Evolutionary conservation across 2,113 vertebrate genomes (phyloP), one percentile per base, ranked within the genome.

Genomic region (Meleagris gallopavo): DNA sequence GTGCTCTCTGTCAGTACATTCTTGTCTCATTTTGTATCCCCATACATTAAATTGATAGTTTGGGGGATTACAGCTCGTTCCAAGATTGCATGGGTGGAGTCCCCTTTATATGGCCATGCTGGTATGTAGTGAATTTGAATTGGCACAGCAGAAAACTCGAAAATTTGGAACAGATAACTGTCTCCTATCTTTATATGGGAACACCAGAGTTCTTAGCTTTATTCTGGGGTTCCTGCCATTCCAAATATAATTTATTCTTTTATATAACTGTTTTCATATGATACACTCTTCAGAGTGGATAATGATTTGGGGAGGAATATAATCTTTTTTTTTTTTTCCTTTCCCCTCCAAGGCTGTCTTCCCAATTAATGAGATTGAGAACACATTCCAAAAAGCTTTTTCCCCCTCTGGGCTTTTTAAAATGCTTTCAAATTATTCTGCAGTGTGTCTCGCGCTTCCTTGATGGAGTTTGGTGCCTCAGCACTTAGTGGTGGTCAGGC

Each of bases 111-210:
- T 91, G 94, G 93, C 86, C 88, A 76, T 84, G 90, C 84, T 96
- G 97, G 95, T 97, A 97, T 97, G 97, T 54, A 76, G 84, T 97
- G 97, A 96, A 97, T 97, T 97, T 91, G 84, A 97, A 96, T 86
- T 97, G 97, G 97, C 96, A 4, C 94, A 85, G 87, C 62, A 93
- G 83, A 94, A 97, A 96, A 96, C 95, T 96, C 46, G 93, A 91
- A 97, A 96, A 97, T 97, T 97, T 97, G 97, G 97, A 97, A 97
- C 97, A 97, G 97, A 97, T 97, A 97, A 72, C 94, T 96, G 95
- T 97, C 96, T 97, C 96, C 95, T 97, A 97, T 97, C 97, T 97
- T 97, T 97, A 94, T 96, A 97, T 97, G 96, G 97, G 96, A 97
- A 97, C 96, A 94, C 97, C 96, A 92, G 91, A 97, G 93, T 95